Evolutionary conservation across 1,140 invertebrate species (phyloP), one percentile per base, ranked within the genome.

Genomic region (Eriosoma lanigerum): DNA sequence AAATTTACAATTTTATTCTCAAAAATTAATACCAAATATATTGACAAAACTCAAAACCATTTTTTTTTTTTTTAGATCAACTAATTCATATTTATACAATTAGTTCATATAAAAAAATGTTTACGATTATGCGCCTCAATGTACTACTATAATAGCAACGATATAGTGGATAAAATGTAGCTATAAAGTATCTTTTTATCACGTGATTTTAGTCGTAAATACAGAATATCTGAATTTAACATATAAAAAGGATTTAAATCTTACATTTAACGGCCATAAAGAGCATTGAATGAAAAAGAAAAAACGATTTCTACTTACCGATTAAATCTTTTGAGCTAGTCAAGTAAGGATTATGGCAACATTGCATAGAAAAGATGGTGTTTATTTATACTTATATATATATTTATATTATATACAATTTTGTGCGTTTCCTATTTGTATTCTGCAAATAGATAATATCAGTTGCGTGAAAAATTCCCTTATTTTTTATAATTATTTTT

Each of bases 241-340:
- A 68, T 15, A 48, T 68, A 68, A 68, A 48, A 48, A 68, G 38
- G 44, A 68, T 68, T 68, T 68, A 26, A 48, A 48, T 21, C 21
- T 26, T 68, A 68, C 21, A 68, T 68, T 68, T 68, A 48, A 68
- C 38, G 15, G 38, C 1, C 15, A 46, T 24, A 68, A 68, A 21
- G 21, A 24, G 12, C 15, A 68, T 48, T 19, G 44, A 48, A 68
- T 24, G 44, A 32, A 32, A 15, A 32, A 15, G 26, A 26, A 68
- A 60, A 68, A 48, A 48, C 24, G 66, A 68, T 26, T 68, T 68
- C n/a, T 68, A 48, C n/a, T 48, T 68, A 26, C 44, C 21, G 66
- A 48, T 68, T 68, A 48, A 68, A 68, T 68, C 66, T 68, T 48
- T 68, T 68, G 66, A 68, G 66, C 44, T n/a, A 26, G 66, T 68